These are phyloP conservation scores for Natator depressus DNA, from an alignment of 2,113 vertebrate species.

Conservation along the genomic window DNA sequence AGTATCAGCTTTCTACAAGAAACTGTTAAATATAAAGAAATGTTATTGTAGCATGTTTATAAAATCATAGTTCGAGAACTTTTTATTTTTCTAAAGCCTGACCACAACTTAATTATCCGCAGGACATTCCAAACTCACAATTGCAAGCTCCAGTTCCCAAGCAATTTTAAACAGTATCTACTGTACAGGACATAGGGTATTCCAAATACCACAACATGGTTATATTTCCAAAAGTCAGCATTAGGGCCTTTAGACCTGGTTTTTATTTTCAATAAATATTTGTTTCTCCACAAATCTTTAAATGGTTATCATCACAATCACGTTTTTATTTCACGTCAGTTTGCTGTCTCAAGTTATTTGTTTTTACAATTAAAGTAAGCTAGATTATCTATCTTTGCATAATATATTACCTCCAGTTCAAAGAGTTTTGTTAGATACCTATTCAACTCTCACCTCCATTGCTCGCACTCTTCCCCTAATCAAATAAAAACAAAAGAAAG, in stretches of 20 bases:
- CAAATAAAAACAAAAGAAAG: neutral
- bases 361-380: constrained; percentile 60
- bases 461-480: neutral
- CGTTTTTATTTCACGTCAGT: constrained; percentile 66
- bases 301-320: constrained; percentile 76
- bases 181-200: constrained; percentile 78
- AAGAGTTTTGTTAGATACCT: neutral
- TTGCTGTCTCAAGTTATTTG: constrained; percentile 59
- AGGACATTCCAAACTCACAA: constrained; percentile 93
- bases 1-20: constrained; percentile 96
- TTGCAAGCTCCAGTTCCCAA: constrained; percentile 88
- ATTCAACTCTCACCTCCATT: neutral
- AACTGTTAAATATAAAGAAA: constrained; percentile 98
- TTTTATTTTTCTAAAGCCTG: constrained; percentile 87
- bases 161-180: constrained; percentile 88
- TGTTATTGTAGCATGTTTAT: constrained; percentile 99
- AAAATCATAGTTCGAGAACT: constrained; percentile 92
- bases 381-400: constrained; percentile 25
- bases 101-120: constrained; percentile 93
- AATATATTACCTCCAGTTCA: neutral
- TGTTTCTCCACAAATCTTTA: constrained; percentile 79
- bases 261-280: constrained; percentile 82
- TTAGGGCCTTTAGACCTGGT: constrained; percentile 73
- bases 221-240: constrained; percentile 85
- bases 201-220: constrained; percentile 80